Base-by-base conservation (phyloP, 2,888 invertebrate genomes). In the Rhagium mordax region DNA sequence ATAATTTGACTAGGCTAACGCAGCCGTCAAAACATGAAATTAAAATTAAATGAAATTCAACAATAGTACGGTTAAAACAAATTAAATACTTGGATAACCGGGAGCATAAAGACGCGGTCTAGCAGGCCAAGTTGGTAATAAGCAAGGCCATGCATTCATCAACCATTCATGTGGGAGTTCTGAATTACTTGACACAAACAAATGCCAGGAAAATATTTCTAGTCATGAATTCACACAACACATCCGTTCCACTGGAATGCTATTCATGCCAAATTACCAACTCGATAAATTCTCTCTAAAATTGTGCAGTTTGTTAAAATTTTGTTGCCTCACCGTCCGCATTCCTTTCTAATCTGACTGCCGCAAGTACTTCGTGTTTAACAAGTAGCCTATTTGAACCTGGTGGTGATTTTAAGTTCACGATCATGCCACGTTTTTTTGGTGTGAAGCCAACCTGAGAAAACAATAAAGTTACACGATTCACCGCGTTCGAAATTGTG, bases 381-480 rank as follows among this genome's bases (percentile, higher is more conserved):
- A 41, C 8, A 41, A 33, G 5, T n/a, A 15, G n/a, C 41, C 41
- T 41, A 41, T 41, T 41, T 41, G 41, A 41, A n/a, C n/a, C n/a
- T n/a, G n/a, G 41, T 41, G 41, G 3, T 41, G n/a, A n/a, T 3
- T 41, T 4, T n/a, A 41, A 24, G 55, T 55, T 24, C 10, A 55
- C 24, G 55, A 74, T 69, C 71, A 69, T 71, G 71, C 69, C 74
- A 71, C 74, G 68, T 74, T 74, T 67, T 74, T 18, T 74, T 64
- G 68, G 68, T 68, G 69, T 69, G 69, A 74, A 71, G 62, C 64
- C 71, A 55, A 59, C 68, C 65, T 71, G 69, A 47, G 74, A 79
- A 71, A 65, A 74, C 79, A 79, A 77, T 78, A 75, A 78, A 78
- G 77, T 79, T 76, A 51, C 51, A 20, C 5, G 51, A 51, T 3